Base-by-base conservation (phyloP, 2,888 invertebrate genomes). In the Linhomoeus sp. region DNA sequence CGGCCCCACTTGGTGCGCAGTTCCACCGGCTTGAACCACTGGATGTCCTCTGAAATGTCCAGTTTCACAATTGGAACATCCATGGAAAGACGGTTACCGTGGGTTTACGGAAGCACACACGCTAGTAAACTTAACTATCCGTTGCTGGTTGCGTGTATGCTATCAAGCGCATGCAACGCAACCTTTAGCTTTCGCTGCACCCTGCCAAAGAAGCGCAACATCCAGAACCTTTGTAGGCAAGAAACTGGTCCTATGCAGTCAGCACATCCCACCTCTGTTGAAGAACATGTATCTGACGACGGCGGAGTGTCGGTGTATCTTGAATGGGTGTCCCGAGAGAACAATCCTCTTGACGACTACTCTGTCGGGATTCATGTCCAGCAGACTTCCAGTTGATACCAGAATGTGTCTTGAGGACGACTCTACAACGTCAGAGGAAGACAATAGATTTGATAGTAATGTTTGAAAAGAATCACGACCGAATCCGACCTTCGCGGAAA, bases 241-340 rank as follows among this genome's bases (percentile, higher is more conserved):
- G n/a, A n/a, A 41, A 41, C n/a, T 41, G 20, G 19, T 9, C 26
- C 17, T 23, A 50, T 15, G 17, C n/a, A n/a, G n/a, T n/a, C n/a
- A n/a, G n/a, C n/a, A n/a, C n/a, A n/a, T 45, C 55, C 46, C 50
- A 71, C 72, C 72, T 61, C 85, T 76, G 67, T 86, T 85, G 72
- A 87, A 94, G 73, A 97, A 97, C 94, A 99, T 88, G 66, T 88
- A 94, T 50, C 97, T 74, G 44, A 94, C 77, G 2, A 88, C 84
- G 1, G 88, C 88, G 0, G 81, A 79, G 57, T 76, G 76, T 60
- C 82, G 83, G 58, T 70, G 77, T 43, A 81, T 77, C 68, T 81
- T 81, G 58, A 77, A 78, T 0, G 80, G 79, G 68, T 80, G 78
- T 1, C 82, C 82, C 60, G 87, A 87, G 2, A 99, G 75, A n/a